Evolutionary conservation across 2,888 invertebrate species (phyloP).

Genomic region (Beris morrisii): DNA sequence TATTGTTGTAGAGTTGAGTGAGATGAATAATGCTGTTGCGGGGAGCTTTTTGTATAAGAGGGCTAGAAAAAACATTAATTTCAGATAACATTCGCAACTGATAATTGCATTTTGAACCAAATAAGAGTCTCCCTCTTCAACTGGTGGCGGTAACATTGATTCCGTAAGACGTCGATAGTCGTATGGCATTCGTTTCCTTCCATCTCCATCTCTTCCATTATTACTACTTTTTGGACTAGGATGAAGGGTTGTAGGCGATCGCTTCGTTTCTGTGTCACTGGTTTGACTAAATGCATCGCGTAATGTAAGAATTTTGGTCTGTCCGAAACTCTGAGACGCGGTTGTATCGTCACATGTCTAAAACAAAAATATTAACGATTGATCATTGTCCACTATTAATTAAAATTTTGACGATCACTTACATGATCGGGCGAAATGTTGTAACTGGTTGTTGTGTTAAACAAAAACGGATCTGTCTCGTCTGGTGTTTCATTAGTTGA

Average conservation of each 20-base stretch:
- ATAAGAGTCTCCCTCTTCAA: constrained; percentile 53
- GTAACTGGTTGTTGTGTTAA: constrained; percentile 48
- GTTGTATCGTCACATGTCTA: constrained; percentile 30
- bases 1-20: constrained; percentile 47
- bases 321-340: constrained; percentile 44
- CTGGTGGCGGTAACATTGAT: constrained; percentile 39
- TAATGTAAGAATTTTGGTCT: constrained; percentile 45
- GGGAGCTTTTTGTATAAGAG: constrained; percentile 42
- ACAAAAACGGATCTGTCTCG: constrained; percentile 50
- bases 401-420: constrained; percentile 17
- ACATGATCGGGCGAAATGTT: constrained; percentile 51
- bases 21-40: constrained; percentile 49
- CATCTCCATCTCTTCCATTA: constrained; percentile 41
- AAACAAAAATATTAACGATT: background rate
- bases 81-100: background rate
- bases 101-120: constrained; percentile 45
- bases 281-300: constrained; percentile 55
- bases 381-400: background rate
- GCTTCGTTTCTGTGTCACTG: constrained; percentile 50
- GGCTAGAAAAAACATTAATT: constrained; percentile 37
- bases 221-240: constrained; percentile 43
- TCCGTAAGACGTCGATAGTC: constrained; percentile 50
- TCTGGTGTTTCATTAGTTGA: constrained; percentile 40
- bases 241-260: constrained; percentile 22
- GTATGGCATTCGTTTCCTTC: constrained; percentile 43